These are phyloP conservation scores for Synergus laeviventris DNA, from an alignment of 2,888 invertebrate species.

Conservation along the genomic window DNA sequence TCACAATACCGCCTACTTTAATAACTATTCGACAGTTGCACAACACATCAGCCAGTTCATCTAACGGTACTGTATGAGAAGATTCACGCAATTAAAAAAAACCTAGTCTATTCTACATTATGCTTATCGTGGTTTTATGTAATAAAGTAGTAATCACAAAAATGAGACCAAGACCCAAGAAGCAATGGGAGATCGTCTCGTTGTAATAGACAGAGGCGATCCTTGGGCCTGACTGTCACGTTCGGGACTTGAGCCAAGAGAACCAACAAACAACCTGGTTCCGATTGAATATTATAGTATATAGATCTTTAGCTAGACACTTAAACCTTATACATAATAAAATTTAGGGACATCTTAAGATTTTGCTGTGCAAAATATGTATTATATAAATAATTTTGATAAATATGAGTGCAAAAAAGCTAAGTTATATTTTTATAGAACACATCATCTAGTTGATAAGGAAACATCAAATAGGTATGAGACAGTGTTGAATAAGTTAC, in stretches of 20 bases:
- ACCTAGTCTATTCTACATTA: conserved; percentile 69
- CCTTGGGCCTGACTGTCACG: conserved; percentile 22
- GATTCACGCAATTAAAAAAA: conserved; percentile 61
- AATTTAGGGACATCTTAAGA: neutral
- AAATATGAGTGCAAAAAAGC: too few species aligned
- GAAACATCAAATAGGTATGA: neutral
- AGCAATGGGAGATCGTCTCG: conserved; percentile 55
- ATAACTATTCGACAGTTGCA: neutral
- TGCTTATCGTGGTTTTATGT: conserved; percentile 65
- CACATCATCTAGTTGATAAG: neutral
- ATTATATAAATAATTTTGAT: too few species aligned
- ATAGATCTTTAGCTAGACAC: neutral
- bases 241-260: conserved; percentile 21
- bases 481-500: too few species aligned
- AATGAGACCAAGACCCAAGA: conserved; percentile 73
- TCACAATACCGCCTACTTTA: conserved; percentile 14
- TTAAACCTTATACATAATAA: neutral
- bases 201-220: conserved; percentile 18
- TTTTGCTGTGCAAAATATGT: neutral
- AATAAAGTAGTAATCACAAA: conserved; percentile 73
- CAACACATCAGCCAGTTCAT: conserved; percentile 36
- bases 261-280: conserved; percentile 2
- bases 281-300: neutral
- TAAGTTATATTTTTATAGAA: too few species aligned
- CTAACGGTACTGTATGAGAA: conserved; percentile 28